Evolutionary conservation across 1,140 invertebrate species (phyloP), one percentile per base, ranked within the genome.

Genomic region (Sycophila sp.): DNA sequence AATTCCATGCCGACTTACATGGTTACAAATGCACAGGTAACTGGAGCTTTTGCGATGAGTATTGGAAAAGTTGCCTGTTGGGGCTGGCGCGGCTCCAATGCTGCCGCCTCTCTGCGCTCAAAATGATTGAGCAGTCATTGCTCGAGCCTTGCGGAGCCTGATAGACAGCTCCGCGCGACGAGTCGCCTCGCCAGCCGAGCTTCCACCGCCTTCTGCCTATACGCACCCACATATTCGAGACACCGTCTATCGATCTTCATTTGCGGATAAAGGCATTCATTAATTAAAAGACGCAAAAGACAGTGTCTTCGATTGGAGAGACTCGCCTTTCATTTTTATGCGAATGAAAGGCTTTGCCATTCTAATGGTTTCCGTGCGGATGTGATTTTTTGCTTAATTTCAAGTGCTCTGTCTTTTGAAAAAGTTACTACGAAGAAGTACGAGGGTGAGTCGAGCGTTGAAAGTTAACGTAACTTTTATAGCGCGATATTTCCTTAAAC

Each of bases 91-190:
- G n/a, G n/a, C n/a, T n/a, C n/a, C n/a, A n/a, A n/a, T n/a, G n/a
- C n/a, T n/a, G n/a, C n/a, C n/a, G n/a, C n/a, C n/a, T n/a, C 22
- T 32, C 38, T 78, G 80, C 83, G 76, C 80, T 78, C 74, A 76
- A 77, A 82, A 84, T 84, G 81, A 84, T 84, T 80, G 82, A 84
- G 77, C 79, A 76, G 77, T 74, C 19, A 42, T 42, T 15, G 49
- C 15, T 51, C 30, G 15, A 79, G 71, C 74, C 77, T 76, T 71
- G n/a, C 19, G 19, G 24, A 7, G 24, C 17, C 55, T 59, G 56
- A 59, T 36, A 59, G 56, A 15, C 56, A 34, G 30, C 53, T n/a
- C 30, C 6, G 3, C 42, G 19, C 15, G 7, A 8, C n/a, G 28
- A 56, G 53, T 19, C 15, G 6, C 11, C 7, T 51, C 24, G 22